Base-by-base conservation (phyloP, 2,888 invertebrate genomes). In the Chirona hameri region DNA sequence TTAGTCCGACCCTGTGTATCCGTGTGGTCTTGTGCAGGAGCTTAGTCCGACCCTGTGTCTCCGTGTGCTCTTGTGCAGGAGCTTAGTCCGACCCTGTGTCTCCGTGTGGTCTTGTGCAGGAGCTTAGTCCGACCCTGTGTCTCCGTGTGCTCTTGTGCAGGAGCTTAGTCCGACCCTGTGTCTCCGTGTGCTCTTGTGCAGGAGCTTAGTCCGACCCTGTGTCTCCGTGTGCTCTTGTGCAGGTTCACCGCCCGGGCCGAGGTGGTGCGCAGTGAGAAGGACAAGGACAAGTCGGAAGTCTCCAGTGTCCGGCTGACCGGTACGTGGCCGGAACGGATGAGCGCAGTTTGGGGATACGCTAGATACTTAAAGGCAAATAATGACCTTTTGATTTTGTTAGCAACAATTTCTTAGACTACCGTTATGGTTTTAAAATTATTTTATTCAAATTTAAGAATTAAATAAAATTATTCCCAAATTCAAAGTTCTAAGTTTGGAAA, bases 281-380 rank as follows among this genome's bases (percentile, higher is more conserved):
- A 86, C 86, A 31, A 83, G 83, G 83, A 87, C 86, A 55, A 84
- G 86, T 81, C 83, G 86, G 29, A 84, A 84, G 79, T 86, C 9
- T 24, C 76, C 76, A 76, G 76, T 9, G 76, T 76, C 0, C 46
- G 27, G 7, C 76, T 72, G 0, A 39, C 14, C 31, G 72, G 72
- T 72, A 72, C 72, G 72, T 31, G 14, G 27, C n/a, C 7, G 65
- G 57, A 48, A 48, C 48, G 7, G 48, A 48, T 12, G 48, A n/a
- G n/a, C n/a, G n/a, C n/a, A n/a, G n/a, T n/a, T n/a, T n/a, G n/a
- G n/a, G n/a, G n/a, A n/a, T n/a, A n/a, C n/a, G n/a, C n/a, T n/a
- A n/a, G n/a, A n/a, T n/a, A n/a, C n/a, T n/a, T n/a, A n/a, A n/a
- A n/a, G n/a, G n/a, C n/a, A n/a, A n/a, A n/a, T n/a, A n/a, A n/a